phyloP scores from a whole-genome alignment of 2,113 vertebrate species.

The Burhinus bistriatus region DNA sequence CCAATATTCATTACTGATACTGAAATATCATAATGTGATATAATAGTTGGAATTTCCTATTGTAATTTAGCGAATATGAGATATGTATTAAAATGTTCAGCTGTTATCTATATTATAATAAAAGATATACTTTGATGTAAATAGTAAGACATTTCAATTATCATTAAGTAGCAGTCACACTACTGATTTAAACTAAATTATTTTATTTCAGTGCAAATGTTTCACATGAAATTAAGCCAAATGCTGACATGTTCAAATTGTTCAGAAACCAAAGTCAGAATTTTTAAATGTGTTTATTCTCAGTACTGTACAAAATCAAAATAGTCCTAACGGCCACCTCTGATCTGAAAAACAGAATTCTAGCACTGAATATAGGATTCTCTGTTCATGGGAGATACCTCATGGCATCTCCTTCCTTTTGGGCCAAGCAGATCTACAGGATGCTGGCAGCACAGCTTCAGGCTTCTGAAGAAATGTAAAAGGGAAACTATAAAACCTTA shows the following conservation, averaged over 20 bases:
- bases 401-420: background rate
- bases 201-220: background rate
- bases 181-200: background rate
- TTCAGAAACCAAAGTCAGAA: background rate
- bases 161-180: background rate
- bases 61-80: background rate
- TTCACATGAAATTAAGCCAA: background rate
- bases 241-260: background rate
- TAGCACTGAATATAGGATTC: background rate
- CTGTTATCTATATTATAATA: background rate
- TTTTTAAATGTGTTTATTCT: background rate
- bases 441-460: background rate
- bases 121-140: background rate
- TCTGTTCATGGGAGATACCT: background rate
- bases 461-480: background rate
- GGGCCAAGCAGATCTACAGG: background rate
- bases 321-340: background rate
- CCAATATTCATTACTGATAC: background rate
- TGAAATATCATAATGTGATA: background rate
- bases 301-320: background rate
- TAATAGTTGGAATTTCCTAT: background rate
- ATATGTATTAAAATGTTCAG: background rate
- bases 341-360: background rate
- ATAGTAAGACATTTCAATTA: background rate
- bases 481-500: background rate